Evolutionary conservation across 2,888 invertebrate species (phyloP), one percentile per base, ranked within the genome.

Genomic region (Barypeithes pellucidus): DNA sequence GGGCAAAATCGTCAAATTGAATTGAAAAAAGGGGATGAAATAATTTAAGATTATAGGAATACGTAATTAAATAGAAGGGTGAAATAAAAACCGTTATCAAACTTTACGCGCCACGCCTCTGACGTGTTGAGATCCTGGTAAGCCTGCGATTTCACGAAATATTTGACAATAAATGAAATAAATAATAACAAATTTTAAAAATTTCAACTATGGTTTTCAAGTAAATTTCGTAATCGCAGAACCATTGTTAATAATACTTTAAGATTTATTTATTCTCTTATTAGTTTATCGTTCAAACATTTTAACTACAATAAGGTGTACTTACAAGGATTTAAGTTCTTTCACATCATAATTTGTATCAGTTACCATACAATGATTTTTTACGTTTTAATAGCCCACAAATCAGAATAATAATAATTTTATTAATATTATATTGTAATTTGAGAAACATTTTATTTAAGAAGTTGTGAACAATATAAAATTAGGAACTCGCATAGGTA

Each of bases 1-100:
- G 78, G 77, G 77, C 73, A 67, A 72, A 72, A 62, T 36, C 47
- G 72, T 67, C 54, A 67, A 72, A 72, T 54, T 67, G 54, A 54
- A 54, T 67, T 39, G 66, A 5, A 62, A 67, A 67, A 67, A 47
- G 72, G 67, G 67, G 45, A 45, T 29, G 33, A 67, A 67, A 67
- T 63, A 45, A 33, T 39, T 39, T 41, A 52, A 50, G 63, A 50
- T 63, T 63, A 54, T 39, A 54, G 65, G 41, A 66, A 54, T 66
- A 20, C n/a, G 14, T 66, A 66, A 66, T 66, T 66, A 22, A 33
- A 29, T 33, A 33, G 33, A 57, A 57, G 29, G 33, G 33, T 8
- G 9, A 33, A 33, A 16, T n/a, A 57, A 33, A 57, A 54, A 33
- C 54, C 54, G 54, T 57, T 33, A 54, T 1, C 3, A 52, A 24